phyloP scores from a whole-genome alignment of 2,888 invertebrate species.

The Timandra comae region DNA sequence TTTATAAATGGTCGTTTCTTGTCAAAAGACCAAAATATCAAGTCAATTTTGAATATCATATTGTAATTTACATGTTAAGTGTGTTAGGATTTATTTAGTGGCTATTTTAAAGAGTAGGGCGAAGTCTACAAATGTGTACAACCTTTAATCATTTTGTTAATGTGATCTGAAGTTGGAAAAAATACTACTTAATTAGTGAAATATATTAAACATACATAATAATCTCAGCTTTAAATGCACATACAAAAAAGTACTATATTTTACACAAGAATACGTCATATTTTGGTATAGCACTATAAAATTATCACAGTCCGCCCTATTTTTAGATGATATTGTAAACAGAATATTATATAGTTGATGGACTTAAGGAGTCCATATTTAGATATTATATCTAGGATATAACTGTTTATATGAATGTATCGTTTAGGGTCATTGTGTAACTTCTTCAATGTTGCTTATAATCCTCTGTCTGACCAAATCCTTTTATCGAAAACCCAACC shows the following conservation, averaged over 20 bases:
- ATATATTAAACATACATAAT: constrained; percentile 34
- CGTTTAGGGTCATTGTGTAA: constrained; percentile 18
- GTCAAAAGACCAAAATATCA: constrained; percentile 62
- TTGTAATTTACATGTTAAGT: constrained; percentile 52
- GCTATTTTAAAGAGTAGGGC: constrained; percentile 44
- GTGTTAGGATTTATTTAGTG: constrained; percentile 53
- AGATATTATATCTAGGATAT: constrained; percentile 18
- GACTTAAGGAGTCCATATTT: constrained; percentile 27
- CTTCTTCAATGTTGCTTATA: constrained; percentile 13
- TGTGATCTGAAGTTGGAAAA: constrained; percentile 66
- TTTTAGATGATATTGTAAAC: constrained; percentile 54
- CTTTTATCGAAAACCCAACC: not conserved
- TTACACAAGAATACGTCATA: constrained; percentile 49
- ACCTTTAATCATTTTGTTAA: constrained; percentile 60
- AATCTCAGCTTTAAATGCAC: constrained; percentile 57
- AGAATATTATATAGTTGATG: constrained; percentile 28
- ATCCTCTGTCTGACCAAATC: constrained; percentile 10
- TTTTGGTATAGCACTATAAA: constrained; percentile 64
- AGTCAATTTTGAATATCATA: constrained; percentile 70
- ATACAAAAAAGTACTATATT: constrained; percentile 43
- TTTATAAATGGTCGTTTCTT: constrained; percentile 40
- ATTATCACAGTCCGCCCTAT: constrained; percentile 63
- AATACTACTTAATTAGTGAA: constrained; percentile 33
- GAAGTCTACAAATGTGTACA: constrained; percentile 46
- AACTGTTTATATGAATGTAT: constrained; percentile 13